Evolutionary conservation across 2,797 vertebrate genomes (phyloP).

Genomic region (Argentina silus): DNA sequence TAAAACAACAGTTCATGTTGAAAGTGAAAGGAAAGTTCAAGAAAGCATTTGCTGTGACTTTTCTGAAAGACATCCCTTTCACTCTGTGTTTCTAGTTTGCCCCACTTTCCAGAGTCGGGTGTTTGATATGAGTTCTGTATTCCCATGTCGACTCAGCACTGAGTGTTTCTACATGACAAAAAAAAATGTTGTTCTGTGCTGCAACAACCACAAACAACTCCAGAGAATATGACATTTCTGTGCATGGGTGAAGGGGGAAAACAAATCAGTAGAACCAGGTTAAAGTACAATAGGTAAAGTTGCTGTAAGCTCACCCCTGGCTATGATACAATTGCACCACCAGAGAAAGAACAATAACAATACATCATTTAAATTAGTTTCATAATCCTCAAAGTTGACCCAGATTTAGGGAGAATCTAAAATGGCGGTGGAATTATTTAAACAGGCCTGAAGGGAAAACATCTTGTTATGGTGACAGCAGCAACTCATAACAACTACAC

Average conservation of each 20-base stretch:
- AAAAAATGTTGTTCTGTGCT: neutral
- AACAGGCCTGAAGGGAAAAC: conserved; percentile 17
- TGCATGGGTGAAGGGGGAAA: conserved; percentile 3
- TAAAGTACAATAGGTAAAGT: conserved; percentile 40
- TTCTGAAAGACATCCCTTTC: conserved; percentile 26
- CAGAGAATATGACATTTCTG: conserved; percentile 1
- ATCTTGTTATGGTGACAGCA: neutral
- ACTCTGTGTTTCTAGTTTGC: conserved; percentile 39
- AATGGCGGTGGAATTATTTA: conserved; percentile 14
- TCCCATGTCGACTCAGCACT: conserved; percentile 28
- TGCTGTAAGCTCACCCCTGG: conserved; percentile 35
- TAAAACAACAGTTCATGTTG: neutral
- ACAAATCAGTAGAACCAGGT: conserved; percentile 20
- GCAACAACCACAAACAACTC: conserved; percentile 2
- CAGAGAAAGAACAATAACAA: conserved; percentile 34
- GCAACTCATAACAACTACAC: conserved; percentile 24
- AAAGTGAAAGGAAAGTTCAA: neutral
- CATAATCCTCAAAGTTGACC: conserved; percentile 37
- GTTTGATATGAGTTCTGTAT: conserved; percentile 32
- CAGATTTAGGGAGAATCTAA: conserved; percentile 34
- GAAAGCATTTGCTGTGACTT: neutral
- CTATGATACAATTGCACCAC: conserved; percentile 27
- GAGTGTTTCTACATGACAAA: neutral
- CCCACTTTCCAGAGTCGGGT: conserved; percentile 40
- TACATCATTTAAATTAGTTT: conserved; percentile 26